A percentile compares a stretch with the other conserved stretches of the same genome.
Evolutionary conservation across 2,113 vertebrate species (phyloP).

Genomic region (Entelurus aequoreus): DNA sequence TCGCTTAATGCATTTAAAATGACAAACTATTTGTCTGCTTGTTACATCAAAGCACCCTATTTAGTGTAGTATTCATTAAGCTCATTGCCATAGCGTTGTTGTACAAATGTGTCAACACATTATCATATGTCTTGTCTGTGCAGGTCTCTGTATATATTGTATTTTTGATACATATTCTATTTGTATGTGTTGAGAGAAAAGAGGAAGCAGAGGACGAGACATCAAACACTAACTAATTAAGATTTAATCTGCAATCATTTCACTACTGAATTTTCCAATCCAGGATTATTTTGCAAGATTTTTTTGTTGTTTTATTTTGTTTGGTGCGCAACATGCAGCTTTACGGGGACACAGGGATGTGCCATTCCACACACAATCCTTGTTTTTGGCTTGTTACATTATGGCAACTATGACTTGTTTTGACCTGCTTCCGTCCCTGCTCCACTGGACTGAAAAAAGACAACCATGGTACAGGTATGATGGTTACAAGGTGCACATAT

Average conservation of each 20-base stretch:
- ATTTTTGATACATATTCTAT: neutral
- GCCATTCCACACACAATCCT: too few relatives aligned
- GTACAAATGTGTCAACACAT: too few relatives aligned
- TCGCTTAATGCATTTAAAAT: neutral
- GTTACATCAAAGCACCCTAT: neutral
- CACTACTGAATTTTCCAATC: slow-evolving; percentile 19
- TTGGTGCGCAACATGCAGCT: neutral
- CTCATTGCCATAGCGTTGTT: neutral
- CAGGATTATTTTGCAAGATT: neutral
- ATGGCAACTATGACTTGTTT: too few relatives aligned
- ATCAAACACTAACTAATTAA: slow-evolving; percentile 48
- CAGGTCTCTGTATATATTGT: too few relatives aligned
- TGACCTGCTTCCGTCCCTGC: too few relatives aligned
- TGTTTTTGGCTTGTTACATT: too few relatives aligned
- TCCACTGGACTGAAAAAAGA: too few relatives aligned
- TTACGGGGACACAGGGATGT: too few relatives aligned
- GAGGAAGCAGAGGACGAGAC: slow-evolving; percentile 12
- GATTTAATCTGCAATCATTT: slow-evolving; percentile 59
- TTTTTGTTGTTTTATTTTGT: neutral
- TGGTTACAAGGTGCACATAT: neutral
- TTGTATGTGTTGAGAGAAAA: slow-evolving; percentile 8
- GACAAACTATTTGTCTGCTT: neutral
- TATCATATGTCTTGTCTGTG: too few relatives aligned
- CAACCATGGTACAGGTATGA: too few relatives aligned
- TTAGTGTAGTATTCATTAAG: neutral